These are phyloP conservation scores for Hemitrygon akajei DNA, from an alignment of 2,797 vertebrate species.

Conservation along the genomic window DNA sequence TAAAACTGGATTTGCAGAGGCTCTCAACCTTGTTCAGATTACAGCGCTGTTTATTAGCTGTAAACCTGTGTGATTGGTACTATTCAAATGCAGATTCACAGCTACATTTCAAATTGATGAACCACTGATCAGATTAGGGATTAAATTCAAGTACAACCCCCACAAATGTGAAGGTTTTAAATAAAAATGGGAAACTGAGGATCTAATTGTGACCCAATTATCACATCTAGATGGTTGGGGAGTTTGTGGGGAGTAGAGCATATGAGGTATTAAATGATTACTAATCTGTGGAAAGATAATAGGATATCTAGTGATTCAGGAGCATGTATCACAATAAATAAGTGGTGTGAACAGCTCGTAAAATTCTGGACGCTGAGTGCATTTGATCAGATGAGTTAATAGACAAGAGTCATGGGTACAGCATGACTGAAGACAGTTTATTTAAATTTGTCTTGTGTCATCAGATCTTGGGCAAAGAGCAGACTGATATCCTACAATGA, in stretches of 20 bases:
- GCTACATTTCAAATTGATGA: not conserved
- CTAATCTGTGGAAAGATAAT: constrained; percentile 9
- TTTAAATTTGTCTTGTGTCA: not conserved
- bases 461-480: not conserved
- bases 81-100: not conserved
- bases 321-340: not conserved
- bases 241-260: not conserved
- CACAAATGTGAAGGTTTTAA: not conserved
- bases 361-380: not conserved
- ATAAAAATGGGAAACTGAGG: not conserved
- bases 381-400: not conserved
- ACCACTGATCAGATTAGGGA: not conserved
- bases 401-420: not conserved
- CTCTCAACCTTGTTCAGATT: not conserved
- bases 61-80: not conserved
- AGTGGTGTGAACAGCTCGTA: not conserved
- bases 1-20: not conserved
- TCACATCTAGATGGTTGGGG: not conserved
- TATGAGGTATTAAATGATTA: not conserved
- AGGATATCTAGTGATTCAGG: not conserved
- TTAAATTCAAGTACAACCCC: no score
- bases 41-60: not conserved
- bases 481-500: no score
- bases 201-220: not conserved
- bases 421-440: not conserved